phyloP scores from a whole-genome alignment of 2,888 invertebrate species.

The Macroteleia sp. region DNA sequence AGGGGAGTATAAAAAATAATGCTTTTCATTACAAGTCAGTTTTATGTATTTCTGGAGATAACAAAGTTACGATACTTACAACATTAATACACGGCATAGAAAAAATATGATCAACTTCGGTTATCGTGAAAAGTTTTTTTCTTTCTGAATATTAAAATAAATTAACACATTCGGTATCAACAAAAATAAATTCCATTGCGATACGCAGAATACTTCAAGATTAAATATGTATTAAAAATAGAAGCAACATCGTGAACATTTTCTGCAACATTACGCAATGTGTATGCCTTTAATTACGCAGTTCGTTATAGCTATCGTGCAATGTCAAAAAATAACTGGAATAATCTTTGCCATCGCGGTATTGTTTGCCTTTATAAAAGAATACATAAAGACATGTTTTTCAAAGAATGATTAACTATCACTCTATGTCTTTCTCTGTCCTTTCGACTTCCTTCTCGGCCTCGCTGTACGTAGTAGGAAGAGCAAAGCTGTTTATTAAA shows the following conservation, averaged over 20 bases:
- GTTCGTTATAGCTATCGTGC: background rate
- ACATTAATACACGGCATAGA: no score
- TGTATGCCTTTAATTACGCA: background rate
- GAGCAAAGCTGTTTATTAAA: slow-evolving; percentile 13
- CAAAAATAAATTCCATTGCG: no score
- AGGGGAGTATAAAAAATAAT: no score
- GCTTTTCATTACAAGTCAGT: no score
- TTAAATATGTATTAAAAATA: background rate
- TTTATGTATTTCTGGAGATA: no score
- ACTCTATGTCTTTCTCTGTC: slow-evolving; percentile 14
- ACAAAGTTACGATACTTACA: no score
- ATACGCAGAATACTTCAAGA: background rate
- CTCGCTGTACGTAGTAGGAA: slow-evolving; percentile 6
- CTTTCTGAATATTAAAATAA: no score
- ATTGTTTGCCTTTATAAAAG: slow-evolving; percentile 30
- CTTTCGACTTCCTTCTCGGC: slow-evolving; percentile 8
- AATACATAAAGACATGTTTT: slow-evolving; percentile 21
- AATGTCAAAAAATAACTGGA: slow-evolving; percentile 30
- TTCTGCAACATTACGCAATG: background rate
- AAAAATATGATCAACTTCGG: no score
- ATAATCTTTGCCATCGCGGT: slow-evolving; percentile 32
- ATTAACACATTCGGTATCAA: no score
- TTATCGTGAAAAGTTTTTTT: no score
- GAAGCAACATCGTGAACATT: background rate
- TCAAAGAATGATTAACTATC: slow-evolving; percentile 34